These are phyloP conservation scores for Atherinosoma microstoma DNA, from an alignment of 2,797 vertebrate species.

Conservation along the genomic window DNA sequence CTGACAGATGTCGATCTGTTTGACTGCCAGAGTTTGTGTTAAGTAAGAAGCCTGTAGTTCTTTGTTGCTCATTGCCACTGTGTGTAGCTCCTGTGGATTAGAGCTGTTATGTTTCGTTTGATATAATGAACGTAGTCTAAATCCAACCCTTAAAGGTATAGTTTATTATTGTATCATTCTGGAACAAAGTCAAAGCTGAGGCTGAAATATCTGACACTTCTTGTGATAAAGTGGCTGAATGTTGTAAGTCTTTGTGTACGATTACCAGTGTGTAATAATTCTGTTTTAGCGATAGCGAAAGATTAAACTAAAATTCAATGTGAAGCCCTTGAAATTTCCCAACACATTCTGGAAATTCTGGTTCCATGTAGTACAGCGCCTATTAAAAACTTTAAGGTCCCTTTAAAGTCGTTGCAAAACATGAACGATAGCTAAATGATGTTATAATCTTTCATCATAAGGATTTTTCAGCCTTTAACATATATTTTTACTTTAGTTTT, in stretches of 20 bases:
- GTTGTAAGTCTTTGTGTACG: background rate
- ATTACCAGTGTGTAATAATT: background rate
- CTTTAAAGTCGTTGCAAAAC: background rate
- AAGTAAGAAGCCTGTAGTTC: fast-evolving
- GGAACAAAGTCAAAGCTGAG: background rate
- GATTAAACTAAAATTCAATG: background rate
- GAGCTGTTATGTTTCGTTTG: background rate
- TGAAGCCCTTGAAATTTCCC: background rate
- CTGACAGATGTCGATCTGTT: fast-evolving
- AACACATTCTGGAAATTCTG: background rate
- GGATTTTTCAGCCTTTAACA: background rate
- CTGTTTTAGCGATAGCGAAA: background rate
- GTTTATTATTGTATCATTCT: background rate
- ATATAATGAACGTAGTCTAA: no score
- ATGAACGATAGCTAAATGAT: background rate
- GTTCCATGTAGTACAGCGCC: background rate
- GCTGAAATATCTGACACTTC: background rate
- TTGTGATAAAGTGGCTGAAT: background rate
- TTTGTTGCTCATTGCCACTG: background rate
- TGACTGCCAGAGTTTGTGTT: background rate
- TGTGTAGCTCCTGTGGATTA: slow-evolving; percentile 5
- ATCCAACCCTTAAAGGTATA: background rate
- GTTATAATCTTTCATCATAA: background rate
- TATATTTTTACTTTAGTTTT: background rate
- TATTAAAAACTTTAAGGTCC: background rate